Base-by-base conservation (phyloP, 2,797 vertebrate genomes). In the Sebastolobus alascanus region DNA sequence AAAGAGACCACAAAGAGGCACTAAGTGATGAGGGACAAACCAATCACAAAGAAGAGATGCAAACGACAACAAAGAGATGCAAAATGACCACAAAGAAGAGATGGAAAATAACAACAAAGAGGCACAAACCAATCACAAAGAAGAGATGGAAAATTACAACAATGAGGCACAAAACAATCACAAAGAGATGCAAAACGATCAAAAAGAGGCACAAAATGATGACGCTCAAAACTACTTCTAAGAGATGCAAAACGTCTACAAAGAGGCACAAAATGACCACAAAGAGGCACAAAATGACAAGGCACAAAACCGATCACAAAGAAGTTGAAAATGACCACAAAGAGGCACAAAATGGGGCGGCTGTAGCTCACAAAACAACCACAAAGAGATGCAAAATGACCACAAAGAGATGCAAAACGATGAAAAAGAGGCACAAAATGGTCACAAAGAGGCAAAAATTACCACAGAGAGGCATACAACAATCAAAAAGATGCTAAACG, bases 21-120 rank as follows among this genome's bases (percentile, higher is more conserved):
- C 18, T 35, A 10, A 33, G 33, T 3, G 31, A 31, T 5, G 5
- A 31, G 35, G 9, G 0, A 3, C 35, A 3, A 37, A 37, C 3
- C 1, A 1, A 37, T 1, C 8, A 10, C 14, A 33, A 29, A 58
- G 12, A 38, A 38, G 1, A 31, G 27, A 18, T 10, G 2, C 3
- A 31, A 31, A 59, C 1, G 3, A 4, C 4, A 8, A 29, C 27
- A 60, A 64, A 22, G 12, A 64, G 63, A 2, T 4, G 2, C 5
- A 22, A 22, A 31, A 12, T 6, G 2, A 25, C 2, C 0, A 37
- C 9, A 37, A 37, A 10, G 25, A 64, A 22, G 12, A 64, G 63
- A 2, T 4, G 2, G 3, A 22, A 22, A 31, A 12, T 6, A 0
- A 25, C 2, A 0, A 37, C 9, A 37, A 37, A 3, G 22, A 13